Base-by-base conservation (phyloP, 2,797 vertebrate species). In the Vireo griseus region DNA sequence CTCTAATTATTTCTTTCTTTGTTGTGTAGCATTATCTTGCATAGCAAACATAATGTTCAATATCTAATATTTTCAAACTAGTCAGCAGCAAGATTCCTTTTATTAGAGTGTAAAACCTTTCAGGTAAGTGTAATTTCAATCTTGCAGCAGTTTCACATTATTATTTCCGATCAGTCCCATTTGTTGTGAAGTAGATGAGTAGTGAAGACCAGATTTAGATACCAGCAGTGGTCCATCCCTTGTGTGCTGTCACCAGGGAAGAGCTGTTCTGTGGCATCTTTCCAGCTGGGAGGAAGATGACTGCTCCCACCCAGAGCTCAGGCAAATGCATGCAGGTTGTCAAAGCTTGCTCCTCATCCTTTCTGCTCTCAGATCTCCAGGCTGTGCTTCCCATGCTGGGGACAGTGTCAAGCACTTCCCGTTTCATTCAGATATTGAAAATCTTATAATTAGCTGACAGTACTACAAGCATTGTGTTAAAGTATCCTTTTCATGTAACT, bases 1-100 rank as follows among this genome's bases (percentile, higher is more conserved):
- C 37, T 86, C 37, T 72, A 57, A 88, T 86, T 69, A 61, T 90
- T 77, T 90, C 69, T 75, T 72, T 42, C 50, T 89, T 91, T 88
- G 26, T 57, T 92, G 35, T 48, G 11, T 63, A 68, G n/a, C 67
- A 48, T 82, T 92, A 39, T 65, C 42, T 85, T 87, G 57, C 71
- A n/a, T 44, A 80, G 44, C 51, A 86, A 73, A 57, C 3, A 5
- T 68, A 63, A 69, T 59, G 37, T 50, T 52, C 40, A 73, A 11
- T 85, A 62, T 67, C 28, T 61, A 73, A 25, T 65, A 42, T 65
- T 94, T 80, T 82, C 35, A n/a, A 78, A 44, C 50, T 25, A 90
- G 44, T 92, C 80, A 86, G 61, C 57, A 87, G 42, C 71, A 76
- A 47, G 21, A 44, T 83, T 91, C 14, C 63, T 88, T 79, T 79